Percentiles rank a stretch among this genome's conserved stretches.
Conservation (phyloP, 1,140 invertebrate genomes). For the Drosophila rufa region DNA sequence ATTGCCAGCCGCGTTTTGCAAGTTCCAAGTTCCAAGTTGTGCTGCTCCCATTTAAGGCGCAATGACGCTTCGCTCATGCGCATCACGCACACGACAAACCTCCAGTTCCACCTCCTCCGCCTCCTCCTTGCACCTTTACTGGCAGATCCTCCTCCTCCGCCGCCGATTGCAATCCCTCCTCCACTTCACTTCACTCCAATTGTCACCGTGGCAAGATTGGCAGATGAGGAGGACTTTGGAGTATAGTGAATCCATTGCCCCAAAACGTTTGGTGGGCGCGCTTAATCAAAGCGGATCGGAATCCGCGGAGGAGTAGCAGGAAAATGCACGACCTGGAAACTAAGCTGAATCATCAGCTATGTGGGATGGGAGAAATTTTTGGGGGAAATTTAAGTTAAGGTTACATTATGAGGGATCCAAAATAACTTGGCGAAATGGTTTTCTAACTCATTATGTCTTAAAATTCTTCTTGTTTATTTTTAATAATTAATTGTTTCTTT, state of each 20-base stretch:
- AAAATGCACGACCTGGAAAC: constrained; percentile 55
- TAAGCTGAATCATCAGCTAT: constrained; percentile 26
- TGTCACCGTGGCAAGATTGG: constrained; percentile 20
- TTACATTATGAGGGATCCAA: background rate
- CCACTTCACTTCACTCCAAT: constrained; percentile 15
- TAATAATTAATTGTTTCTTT: background rate
- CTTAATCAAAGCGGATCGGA: constrained; percentile 64
- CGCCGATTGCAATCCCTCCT: constrained; percentile 1
- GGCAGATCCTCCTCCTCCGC: constrained; percentile 26
- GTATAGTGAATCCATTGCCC: constrained; percentile 51
- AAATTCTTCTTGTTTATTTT: background rate
- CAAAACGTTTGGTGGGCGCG: constrained; percentile 60
- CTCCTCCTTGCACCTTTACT: constrained; percentile 5
- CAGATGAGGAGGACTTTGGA: constrained; percentile 15
- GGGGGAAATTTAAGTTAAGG: background rate
- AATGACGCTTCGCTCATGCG: constrained; percentile 80
- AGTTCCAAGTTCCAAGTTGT: constrained; percentile 45
- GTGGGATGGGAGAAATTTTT: background rate
- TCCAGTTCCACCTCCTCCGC: constrained; percentile 2
- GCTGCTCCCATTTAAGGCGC: constrained; percentile 80
- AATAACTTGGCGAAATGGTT: no score
- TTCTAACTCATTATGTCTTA: no score
- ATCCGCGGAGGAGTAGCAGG: constrained; percentile 30
- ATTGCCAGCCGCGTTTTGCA: constrained; percentile 38
- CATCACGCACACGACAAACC: constrained; percentile 73